Evolutionary conservation across 2,113 vertebrate genomes (phyloP).

Genomic region (Turdus rufiventris): DNA sequence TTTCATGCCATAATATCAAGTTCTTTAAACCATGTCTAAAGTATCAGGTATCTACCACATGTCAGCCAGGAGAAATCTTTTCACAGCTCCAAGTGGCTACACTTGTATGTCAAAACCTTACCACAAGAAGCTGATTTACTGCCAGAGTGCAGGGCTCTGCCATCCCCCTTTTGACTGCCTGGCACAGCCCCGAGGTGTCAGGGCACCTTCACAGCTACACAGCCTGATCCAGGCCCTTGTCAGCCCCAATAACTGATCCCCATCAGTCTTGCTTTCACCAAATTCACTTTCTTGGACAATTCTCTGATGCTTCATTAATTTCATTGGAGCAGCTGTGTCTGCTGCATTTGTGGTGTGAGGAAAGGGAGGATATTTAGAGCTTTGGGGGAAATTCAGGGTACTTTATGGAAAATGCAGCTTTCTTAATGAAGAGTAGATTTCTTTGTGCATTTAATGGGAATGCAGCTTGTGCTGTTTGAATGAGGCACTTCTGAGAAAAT

Average conservation of each 20-base stretch:
- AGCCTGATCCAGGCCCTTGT: background rate
- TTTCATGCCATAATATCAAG: background rate
- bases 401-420: background rate
- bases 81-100: background rate
- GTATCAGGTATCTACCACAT: background rate
- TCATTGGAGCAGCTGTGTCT: background rate
- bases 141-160: background rate
- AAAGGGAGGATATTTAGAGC: background rate
- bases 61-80: background rate
- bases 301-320: background rate
- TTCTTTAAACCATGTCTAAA: background rate
- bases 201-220: background rate
- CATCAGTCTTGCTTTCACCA: background rate
- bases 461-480: background rate
- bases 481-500: background rate
- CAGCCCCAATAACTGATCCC: accelerated
- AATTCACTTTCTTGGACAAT: background rate
- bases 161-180: background rate
- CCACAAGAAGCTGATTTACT: background rate
- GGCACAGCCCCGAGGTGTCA: accelerated
- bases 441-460: background rate
- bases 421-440: background rate
- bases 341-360: background rate
- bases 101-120: background rate
- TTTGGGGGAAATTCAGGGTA: background rate